Conservation (phyloP, 2,113 vertebrate species). For the Cervus canadensis region DNA sequence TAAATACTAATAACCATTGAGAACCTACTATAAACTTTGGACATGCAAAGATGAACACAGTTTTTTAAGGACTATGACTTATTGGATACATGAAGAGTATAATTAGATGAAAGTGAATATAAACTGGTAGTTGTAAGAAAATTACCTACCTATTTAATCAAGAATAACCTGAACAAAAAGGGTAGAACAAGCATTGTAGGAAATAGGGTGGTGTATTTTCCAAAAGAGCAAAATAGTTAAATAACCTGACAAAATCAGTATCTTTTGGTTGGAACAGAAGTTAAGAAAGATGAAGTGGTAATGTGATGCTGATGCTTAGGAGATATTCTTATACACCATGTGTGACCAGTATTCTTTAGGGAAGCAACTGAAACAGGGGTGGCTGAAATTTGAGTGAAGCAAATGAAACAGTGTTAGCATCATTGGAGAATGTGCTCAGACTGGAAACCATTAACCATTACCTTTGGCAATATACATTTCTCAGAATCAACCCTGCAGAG, state of each 20-base stretch:
- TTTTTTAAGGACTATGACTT: not conserved
- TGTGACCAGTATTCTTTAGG: not conserved
- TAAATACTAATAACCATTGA: not conserved
- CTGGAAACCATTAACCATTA: not conserved
- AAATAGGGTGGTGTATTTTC: not conserved
- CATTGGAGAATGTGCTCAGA: not conserved
- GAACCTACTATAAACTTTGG: not conserved
- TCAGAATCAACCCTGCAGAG: not conserved
- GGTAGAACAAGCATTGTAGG: not conserved
- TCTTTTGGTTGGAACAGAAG: not conserved
- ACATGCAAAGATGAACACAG: not conserved
- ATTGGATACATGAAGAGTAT: not conserved
- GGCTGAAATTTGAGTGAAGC: not conserved
- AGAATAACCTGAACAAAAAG: not conserved
- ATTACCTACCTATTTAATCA: not conserved
- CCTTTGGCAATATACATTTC: not conserved
- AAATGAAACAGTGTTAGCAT: not conserved
- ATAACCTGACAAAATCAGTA: not conserved
- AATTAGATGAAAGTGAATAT: not conserved
- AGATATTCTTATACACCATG: not conserved
- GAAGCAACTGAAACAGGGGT: not conserved
- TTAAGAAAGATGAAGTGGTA: not conserved
- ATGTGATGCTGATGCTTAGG: not conserved
- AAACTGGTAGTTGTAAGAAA: not conserved
- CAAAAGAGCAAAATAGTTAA: not conserved